Evolutionary conservation across 2,113 vertebrate genomes (phyloP).

Genomic region (Gopherus evgoodei): DNA sequence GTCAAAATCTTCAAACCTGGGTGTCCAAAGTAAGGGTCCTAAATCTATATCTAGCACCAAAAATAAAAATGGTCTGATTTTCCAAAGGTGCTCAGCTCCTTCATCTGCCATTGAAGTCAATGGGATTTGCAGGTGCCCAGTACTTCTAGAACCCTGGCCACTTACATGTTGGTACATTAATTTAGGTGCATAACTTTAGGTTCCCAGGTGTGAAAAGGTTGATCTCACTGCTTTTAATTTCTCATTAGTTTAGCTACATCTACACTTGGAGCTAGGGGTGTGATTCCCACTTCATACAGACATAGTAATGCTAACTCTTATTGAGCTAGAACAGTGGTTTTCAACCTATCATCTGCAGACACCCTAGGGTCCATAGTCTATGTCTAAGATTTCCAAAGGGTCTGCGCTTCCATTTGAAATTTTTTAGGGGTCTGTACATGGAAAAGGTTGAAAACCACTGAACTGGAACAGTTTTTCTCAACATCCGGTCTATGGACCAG

Average conservation of each 20-base stretch:
- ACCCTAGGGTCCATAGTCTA: too few species aligned
- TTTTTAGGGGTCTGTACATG: too few species aligned
- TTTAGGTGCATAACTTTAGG: neutral
- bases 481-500: too few species aligned
- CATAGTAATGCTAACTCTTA: neutral
- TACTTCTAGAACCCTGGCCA: neutral
- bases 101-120: neutral
- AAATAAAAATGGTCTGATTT: neutral
- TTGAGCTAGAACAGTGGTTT: neutral
- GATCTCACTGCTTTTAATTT: slow-evolving; percentile 24
- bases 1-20: neutral
- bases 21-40: neutral
- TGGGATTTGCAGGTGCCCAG: neutral
- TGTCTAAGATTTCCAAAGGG: too few species aligned
- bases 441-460: too few species aligned
- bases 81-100: neutral
- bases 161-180: neutral
- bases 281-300: neutral
- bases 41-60: neutral
- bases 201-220: neutral
- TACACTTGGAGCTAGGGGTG: neutral
- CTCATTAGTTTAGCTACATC: neutral
- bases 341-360: too few species aligned
- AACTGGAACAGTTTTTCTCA: too few species aligned
- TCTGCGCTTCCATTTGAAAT: too few species aligned